Evolutionary conservation across 2,888 invertebrate species (phyloP).

Genomic region (Lissonota sp.): DNA sequence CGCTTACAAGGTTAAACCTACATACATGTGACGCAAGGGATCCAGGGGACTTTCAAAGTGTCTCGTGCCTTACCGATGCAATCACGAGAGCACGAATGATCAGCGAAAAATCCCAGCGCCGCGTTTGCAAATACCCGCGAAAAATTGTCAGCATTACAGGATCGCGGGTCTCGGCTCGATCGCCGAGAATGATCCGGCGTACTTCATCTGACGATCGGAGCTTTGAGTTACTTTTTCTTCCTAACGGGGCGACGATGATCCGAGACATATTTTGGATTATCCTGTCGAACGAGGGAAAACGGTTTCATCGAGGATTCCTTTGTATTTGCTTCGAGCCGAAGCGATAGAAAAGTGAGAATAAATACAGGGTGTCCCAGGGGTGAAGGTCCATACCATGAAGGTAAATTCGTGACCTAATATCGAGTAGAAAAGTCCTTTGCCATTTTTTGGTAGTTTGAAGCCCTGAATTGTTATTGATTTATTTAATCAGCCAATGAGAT

Average conservation of each 20-base stretch:
- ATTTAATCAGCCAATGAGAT: too few relatives aligned
- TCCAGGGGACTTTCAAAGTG: conserved; percentile 64
- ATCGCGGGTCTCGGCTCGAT: conserved; percentile 78
- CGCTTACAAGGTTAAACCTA: conserved; percentile 96
- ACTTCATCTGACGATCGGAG: conserved; percentile 76
- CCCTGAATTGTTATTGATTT: too few relatives aligned
- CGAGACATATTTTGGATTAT: conserved; percentile 58
- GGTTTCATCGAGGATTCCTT: background rate
- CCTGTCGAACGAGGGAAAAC: background rate
- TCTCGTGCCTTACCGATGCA: conserved; percentile 48
- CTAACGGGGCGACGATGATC: background rate
- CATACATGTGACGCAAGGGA: conserved; percentile 89
- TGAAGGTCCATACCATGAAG: too few relatives aligned
- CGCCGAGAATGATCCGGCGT: conserved; percentile 78
- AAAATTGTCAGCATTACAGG: conserved; percentile 73
- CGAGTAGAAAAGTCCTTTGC: too few relatives aligned
- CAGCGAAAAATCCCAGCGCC: conserved; percentile 16
- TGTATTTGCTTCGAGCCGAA: background rate
- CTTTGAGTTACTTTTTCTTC: conserved; percentile 13
- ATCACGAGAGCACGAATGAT: conserved; percentile 33
- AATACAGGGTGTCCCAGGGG: too few relatives aligned
- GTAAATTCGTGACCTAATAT: too few relatives aligned
- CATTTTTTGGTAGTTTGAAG: too few relatives aligned
- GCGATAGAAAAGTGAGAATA: conserved; percentile 55
- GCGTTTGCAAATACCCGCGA: conserved; percentile 44